A percentile compares a stretch with the other conserved stretches of the same genome.
Conservation (phyloP, 2,113 vertebrate species). For the Cyprinus carpio region DNA sequence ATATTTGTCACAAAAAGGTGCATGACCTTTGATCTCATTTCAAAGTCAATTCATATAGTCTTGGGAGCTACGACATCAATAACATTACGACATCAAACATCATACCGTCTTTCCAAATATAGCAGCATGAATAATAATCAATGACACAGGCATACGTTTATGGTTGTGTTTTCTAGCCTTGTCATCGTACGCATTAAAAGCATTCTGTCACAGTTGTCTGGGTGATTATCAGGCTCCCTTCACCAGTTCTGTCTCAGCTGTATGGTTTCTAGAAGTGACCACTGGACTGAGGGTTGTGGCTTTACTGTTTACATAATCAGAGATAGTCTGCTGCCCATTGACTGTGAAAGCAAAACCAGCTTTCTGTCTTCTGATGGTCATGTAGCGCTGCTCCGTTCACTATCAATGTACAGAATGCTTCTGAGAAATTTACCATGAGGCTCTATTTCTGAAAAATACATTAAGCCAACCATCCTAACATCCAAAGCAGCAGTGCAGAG, state of each 20-base stretch:
- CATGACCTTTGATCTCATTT: neutral
- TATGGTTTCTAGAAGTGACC: conserved; percentile 28
- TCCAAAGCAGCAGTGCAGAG: neutral
- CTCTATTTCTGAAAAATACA: conserved; percentile 18
- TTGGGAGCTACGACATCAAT: too few species aligned
- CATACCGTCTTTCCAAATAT: conserved; percentile 7
- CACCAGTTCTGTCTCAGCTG: conserved; percentile 14
- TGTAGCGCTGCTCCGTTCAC: neutral
- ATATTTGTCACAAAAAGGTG: neutral
- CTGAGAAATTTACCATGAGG: neutral
- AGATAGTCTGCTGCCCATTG: neutral
- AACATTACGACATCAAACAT: neutral
- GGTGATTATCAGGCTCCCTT: conserved; percentile 37
- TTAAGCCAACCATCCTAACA: neutral
- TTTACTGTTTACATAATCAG: neutral
- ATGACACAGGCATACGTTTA: neutral
- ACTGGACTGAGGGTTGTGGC: neutral
- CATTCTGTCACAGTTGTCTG: conserved; percentile 22
- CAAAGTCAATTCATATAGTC: neutral
- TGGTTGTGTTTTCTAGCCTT: neutral
- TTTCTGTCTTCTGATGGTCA: neutral
- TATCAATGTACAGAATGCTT: neutral
- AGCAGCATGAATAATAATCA: neutral
- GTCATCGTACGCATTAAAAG: neutral
- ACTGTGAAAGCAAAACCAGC: neutral